Base-by-base conservation (phyloP, 1,140 invertebrate species). In the Pseudomyrmex concolor region DNA sequence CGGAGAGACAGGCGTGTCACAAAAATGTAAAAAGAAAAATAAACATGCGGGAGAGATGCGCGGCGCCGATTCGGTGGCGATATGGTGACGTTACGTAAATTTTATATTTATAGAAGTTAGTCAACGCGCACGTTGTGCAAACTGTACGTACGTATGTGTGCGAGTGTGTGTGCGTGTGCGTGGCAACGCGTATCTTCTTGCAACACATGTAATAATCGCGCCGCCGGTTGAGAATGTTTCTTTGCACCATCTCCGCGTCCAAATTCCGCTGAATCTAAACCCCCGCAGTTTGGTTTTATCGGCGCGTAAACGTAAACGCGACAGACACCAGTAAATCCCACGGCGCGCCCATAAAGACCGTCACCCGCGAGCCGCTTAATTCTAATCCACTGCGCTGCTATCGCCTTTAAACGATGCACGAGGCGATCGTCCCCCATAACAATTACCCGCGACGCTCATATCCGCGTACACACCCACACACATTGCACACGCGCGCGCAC, bases 381-480 rank as follows among this genome's bases (percentile, higher is more conserved):
- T 67, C 67, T 73, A 55, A 86, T 85, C 67, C 60, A 51, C 19
- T 15, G 43, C 13, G 19, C 15, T 9, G 34, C 5, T 68, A 67
- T 80, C 84, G 48, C 67, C 74, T 85, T 85, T 85, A 85, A 73
- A 81, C 54, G 74, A 64, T 43, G 77, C 60, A 59, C 76, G 45
- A 81, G 50, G 19, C 50, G 15, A 84, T 22, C 51, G 25, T 10
- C 9, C 22, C 72, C 72, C 66, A 60, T 85, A 68, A 85, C 84
- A 86, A 86, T 85, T 86, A 86, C 45, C 45, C 25, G 57, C 19
- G 50, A 63, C 17, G 73, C 15, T 25, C 62, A 62, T 34, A 34
- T 34, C 34, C 22, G 34, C 74, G 55, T 76, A 63, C 17, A 2
- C 2, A 10, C 19, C 60, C 15, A 34, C 34, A 34, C 34, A 34